Base-by-base conservation (phyloP, 2,797 vertebrate species). In the Aldrovandia affinis region DNA sequence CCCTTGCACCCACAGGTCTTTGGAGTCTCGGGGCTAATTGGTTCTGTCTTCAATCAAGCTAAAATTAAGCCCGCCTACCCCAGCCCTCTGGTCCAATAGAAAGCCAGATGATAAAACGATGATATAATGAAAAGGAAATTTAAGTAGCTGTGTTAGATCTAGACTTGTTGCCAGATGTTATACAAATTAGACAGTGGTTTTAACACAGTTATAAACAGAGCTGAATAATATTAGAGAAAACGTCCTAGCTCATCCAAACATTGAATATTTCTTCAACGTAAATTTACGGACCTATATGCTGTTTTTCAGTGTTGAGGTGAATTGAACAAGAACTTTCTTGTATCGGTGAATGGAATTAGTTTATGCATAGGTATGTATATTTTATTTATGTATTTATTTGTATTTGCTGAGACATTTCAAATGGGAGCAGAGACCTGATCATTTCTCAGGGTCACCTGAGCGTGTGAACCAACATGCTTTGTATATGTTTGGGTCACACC, bases 11-110 rank as follows among this genome's bases (percentile, higher is more conserved):
- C 82, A 47, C 92, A 98, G 97, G 89, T 98, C 97, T 88, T 92
- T 98, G 91, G 97, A 98, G 90, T 97, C 96, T 85, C 93, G 97
- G 90, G 96, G 96, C 87, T 97, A 96, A 88, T 77, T 18, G 86
- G 81, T 78, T 80, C 84, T 57, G 44, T 2, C 83, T 85, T 83
- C 52, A 83, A 61, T 73, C 88, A 85, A 87, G 42, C 83, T 89
- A 87, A 86, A 86, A 39, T 70, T 70, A 86, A 68, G 88, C 86
- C 85, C 61, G 39, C 84, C 87, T 83, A 86, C 86, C 89, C 79
- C 82, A 87, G 81, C 84, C 86, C 63, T 59, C 87, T 91, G 89
- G 88, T 91, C 85, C 88, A 85, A 55, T 57, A 68, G 90, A 91
- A 93, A 91, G 89, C 88, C 68, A 86, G 87, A 90, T 87, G 82